A percentile compares a stretch with the other conserved stretches of the same genome.
phyloP scores from a whole-genome alignment of 1,140 invertebrate species.

The Venustaconcha ellipsiformis region DNA sequence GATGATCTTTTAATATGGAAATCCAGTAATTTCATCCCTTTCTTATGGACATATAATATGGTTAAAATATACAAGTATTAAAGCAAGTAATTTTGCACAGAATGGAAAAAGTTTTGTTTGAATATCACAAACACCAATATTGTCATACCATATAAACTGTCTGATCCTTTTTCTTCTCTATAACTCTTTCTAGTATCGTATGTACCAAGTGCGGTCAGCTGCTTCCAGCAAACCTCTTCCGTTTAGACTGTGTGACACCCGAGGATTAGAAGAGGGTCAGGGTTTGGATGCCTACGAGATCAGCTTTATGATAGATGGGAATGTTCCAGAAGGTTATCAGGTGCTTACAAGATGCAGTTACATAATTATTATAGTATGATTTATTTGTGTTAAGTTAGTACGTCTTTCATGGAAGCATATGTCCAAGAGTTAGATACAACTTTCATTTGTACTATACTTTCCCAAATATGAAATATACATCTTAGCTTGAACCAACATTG shows the following conservation, averaged over 20 bases:
- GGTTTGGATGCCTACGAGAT: conserved; percentile 13
- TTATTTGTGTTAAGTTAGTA: background rate
- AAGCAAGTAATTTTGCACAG: too few species aligned
- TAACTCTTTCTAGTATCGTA: conserved; percentile 15
- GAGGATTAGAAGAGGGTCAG: conserved; percentile 29
- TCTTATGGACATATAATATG: too few species aligned
- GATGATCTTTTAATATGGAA: too few species aligned
- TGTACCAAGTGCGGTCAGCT: conserved; percentile 19
- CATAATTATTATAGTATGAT: background rate
- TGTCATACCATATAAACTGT: too few species aligned
- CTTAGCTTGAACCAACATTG: background rate
- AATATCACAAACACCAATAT: too few species aligned
- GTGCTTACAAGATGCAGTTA: background rate
- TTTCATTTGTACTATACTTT: background rate
- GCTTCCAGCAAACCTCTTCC: conserved; percentile 19
- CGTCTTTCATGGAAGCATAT: background rate
- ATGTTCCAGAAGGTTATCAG: conserved; percentile 14
- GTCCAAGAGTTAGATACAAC: background rate
- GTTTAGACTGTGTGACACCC: conserved; percentile 33
- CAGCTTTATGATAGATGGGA: conserved; percentile 3
- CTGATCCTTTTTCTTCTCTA: too few species aligned
- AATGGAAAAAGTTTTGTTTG: too few species aligned
- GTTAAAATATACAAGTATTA: too few species aligned
- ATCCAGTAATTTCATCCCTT: too few species aligned
- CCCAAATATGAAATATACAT: background rate